Evolutionary conservation across 2,113 vertebrate species (phyloP).

Genomic region (Mastomys natalensis): DNA sequence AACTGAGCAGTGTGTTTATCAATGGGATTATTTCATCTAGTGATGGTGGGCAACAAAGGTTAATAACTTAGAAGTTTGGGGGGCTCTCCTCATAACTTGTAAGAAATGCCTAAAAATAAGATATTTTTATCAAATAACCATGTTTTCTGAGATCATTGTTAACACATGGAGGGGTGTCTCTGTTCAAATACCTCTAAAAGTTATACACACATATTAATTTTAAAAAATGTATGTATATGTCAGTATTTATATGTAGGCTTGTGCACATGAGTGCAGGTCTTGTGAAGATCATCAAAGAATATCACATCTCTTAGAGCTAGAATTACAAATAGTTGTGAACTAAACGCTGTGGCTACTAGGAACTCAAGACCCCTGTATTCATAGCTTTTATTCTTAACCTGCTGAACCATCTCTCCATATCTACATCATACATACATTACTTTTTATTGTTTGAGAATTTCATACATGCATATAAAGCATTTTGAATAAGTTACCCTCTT

Average conservation of each 20-base stretch:
- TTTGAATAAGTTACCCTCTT: background rate
- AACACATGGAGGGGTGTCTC: background rate
- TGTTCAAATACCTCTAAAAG: background rate
- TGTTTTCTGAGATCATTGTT: background rate
- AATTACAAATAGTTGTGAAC: background rate
- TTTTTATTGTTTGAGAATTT: background rate
- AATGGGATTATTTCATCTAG: background rate
- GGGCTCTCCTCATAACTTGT: background rate
- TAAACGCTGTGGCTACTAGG: background rate
- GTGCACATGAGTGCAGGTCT: background rate
- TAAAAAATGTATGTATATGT: background rate
- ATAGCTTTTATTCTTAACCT: background rate
- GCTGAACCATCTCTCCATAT: too few species aligned
- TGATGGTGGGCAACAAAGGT: background rate
- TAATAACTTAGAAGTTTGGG: background rate
- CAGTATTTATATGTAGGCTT: background rate
- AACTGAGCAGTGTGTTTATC: background rate
- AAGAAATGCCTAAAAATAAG: background rate
- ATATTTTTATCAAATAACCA: background rate
- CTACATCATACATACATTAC: background rate
- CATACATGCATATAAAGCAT: background rate
- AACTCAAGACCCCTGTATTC: background rate
- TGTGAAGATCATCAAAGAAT: background rate
- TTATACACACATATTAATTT: background rate
- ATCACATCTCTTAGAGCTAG: background rate